Percentiles rank a stretch among this genome's conserved stretches.
Evolutionary conservation across 2,113 vertebrate species (phyloP).

Genomic region (Phrynosoma platyrhinos): DNA sequence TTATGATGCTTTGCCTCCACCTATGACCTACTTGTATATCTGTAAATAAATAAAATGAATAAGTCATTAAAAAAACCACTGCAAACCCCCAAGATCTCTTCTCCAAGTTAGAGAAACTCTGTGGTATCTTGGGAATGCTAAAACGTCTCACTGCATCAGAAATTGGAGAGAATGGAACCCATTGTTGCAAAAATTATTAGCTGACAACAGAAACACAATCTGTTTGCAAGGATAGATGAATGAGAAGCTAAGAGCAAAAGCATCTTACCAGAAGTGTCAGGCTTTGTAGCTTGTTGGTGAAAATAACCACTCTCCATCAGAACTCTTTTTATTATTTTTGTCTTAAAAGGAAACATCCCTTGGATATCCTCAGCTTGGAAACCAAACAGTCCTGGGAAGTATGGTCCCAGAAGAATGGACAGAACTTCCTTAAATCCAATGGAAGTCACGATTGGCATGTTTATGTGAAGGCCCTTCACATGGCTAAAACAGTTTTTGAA

Average conservation of each 20-base stretch:
- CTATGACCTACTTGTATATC: not conserved
- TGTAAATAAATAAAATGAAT: not conserved
- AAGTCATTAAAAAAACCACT: not conserved
- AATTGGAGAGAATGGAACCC: not conserved
- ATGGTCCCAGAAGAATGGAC: conserved; percentile 68
- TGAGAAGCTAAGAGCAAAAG: not conserved
- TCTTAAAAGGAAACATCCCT: conserved; percentile 68
- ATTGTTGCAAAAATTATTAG: not conserved
- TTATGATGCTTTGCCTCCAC: not conserved
- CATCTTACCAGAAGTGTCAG: conserved; percentile 76
- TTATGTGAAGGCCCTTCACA: conserved; percentile 80
- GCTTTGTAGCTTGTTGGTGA: conserved; percentile 81
- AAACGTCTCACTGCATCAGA: not conserved
- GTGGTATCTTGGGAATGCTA: not conserved
- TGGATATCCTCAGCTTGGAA: conserved; percentile 72
- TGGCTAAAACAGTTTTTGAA: conserved; percentile 60
- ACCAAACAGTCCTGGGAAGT: conserved; percentile 68
- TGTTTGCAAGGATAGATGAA: not conserved
- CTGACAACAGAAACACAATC: not conserved
- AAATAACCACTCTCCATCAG: conserved; percentile 76
- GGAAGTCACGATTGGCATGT: conserved; percentile 47
- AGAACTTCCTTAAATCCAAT: conserved; percentile 46
- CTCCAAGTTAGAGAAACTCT: not conserved
- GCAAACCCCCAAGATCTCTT: not conserved
- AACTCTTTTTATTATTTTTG: conserved; percentile 64